phyloP scores from a whole-genome alignment of 2,888 invertebrate species.

The Acrocera orbiculus region DNA sequence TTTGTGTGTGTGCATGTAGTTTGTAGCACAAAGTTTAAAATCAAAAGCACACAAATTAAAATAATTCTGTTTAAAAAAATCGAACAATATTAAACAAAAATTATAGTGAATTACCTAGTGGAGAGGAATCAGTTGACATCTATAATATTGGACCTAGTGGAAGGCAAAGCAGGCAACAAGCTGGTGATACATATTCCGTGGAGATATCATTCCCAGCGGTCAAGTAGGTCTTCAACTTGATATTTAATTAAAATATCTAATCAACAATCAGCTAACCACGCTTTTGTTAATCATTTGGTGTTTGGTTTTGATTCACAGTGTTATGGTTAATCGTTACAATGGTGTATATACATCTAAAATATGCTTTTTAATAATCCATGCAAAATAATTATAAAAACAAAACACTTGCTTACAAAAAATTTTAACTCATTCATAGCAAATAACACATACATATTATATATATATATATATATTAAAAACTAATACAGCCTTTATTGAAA shows the following conservation, averaged over 20 bases:
- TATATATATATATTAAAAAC: too few relatives aligned
- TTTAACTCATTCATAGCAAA: too few relatives aligned
- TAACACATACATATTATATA: background rate
- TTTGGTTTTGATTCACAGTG: too few relatives aligned
- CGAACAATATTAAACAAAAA: constrained; percentile 13
- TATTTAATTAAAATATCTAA: background rate
- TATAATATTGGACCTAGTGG: background rate
- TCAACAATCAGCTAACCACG: background rate
- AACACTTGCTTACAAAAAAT: background rate
- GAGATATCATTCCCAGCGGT: constrained; percentile 83
- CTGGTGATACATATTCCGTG: constrained; percentile 71
- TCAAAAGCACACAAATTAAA: too few relatives aligned
- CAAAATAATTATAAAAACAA: background rate
- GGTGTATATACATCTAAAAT: too few relatives aligned
- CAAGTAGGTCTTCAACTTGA: constrained; percentile 47
- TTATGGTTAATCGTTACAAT: too few relatives aligned
- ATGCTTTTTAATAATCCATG: too few relatives aligned
- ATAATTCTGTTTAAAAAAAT: background rate
- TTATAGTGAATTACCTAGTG: constrained; percentile 21
- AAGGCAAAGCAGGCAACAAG: constrained; percentile 67
- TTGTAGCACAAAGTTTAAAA: too few relatives aligned
- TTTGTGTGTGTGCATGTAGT: too few relatives aligned
- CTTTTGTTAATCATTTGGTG: background rate
- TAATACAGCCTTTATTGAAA: too few relatives aligned
- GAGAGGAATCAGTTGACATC: constrained; percentile 13